These are phyloP conservation scores for Andrena flavipes DNA, from an alignment of 2,888 invertebrate genomes.

Conservation along the genomic window DNA sequence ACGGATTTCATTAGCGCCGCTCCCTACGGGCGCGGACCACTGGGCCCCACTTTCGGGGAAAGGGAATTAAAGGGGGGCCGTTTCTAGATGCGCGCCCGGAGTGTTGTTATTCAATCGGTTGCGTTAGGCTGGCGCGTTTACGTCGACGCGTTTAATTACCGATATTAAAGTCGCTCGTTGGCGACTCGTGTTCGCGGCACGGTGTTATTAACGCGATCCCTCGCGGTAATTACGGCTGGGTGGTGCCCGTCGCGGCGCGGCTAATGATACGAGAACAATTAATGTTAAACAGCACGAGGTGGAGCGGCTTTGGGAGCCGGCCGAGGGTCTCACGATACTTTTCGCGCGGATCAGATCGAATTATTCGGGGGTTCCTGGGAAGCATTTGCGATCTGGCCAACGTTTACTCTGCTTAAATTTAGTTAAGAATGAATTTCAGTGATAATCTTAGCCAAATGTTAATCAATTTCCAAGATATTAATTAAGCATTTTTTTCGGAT, in stretches of 20 bases:
- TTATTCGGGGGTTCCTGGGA: too few relatives aligned
- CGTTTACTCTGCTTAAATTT: too few relatives aligned
- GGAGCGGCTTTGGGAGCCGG: conserved; percentile 4
- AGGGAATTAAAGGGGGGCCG: not conserved
- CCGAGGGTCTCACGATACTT: conserved; percentile 9
- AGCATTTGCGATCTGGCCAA: too few relatives aligned
- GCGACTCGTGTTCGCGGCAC: conserved; percentile 43
- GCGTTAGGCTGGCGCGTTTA: conserved; percentile 35
- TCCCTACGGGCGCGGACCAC: not conserved
- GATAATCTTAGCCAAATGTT: too few relatives aligned
- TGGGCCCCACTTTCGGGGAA: not conserved
- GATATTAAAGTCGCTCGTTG: conserved; percentile 41
- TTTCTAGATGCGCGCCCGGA: not conserved
- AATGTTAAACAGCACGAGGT: conserved; percentile 21
- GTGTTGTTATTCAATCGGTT: conserved; percentile 43
- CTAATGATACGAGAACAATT: conserved; percentile 47
- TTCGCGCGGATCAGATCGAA: not conserved
- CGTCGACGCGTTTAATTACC: conserved; percentile 52
- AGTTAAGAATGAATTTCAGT: too few relatives aligned
- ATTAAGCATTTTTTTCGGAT: too few relatives aligned
- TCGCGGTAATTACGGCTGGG: conserved; percentile 38
- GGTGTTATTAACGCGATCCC: conserved; percentile 45
- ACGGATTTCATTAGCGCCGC: conserved; percentile 40
- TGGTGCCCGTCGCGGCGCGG: conserved; percentile 6
- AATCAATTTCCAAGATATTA: too few relatives aligned